Conservation (phyloP, 1,140 invertebrate genomes). For the Aphis craccivora region DNA sequence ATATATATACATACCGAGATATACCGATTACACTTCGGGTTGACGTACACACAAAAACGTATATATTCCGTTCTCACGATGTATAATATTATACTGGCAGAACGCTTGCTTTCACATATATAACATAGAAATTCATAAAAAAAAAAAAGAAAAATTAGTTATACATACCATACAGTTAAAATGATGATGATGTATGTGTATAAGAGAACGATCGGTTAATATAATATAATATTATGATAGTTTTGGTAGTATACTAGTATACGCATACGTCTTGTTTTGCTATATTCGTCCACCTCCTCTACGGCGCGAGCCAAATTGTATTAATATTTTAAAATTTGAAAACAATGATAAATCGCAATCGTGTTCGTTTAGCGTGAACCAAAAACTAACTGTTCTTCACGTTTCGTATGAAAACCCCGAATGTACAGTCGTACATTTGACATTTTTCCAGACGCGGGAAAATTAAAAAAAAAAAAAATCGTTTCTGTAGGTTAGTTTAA, state of each 20-base stretch:
- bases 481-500: neutral
- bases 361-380: neutral
- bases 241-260: neutral
- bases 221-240: neutral
- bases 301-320: neutral
- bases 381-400: neutral
- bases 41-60: neutral
- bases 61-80: neutral
- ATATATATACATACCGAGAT: too few relatives aligned
- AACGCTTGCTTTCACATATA: neutral
- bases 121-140: neutral
- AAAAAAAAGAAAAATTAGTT: neutral
- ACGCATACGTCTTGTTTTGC: neutral
- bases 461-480: neutral
- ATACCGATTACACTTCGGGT: neutral
- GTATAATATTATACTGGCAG: neutral
- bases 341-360: neutral
- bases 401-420: neutral
- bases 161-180: neutral
- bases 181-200: neutral
- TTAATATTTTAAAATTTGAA: neutral
- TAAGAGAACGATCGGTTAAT: neutral
- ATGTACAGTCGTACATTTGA: neutral
- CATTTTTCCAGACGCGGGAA: neutral
- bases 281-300: neutral